phyloP scores from a whole-genome alignment of 2,888 invertebrate genomes.

The Rhaphigaster nebulosa region DNA sequence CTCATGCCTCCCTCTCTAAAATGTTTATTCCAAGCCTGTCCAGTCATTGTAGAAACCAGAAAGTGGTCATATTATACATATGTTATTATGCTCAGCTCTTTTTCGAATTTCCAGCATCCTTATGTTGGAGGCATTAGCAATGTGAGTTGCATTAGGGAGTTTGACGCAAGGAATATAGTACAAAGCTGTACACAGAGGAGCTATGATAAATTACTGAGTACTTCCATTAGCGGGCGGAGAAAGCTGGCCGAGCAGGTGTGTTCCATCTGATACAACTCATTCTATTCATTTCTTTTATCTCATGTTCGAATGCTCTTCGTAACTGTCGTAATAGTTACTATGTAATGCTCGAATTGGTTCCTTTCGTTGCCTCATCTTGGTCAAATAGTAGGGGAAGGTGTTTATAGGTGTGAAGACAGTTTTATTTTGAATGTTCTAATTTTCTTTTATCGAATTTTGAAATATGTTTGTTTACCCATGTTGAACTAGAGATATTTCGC shows the following conservation, averaged over 20 bases:
- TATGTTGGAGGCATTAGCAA: not conserved
- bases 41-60: too few relatives aligned
- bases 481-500: too few relatives aligned
- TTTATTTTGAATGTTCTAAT: too few relatives aligned
- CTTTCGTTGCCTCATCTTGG: not conserved
- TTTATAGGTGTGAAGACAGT: too few relatives aligned
- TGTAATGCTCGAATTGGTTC: constrained; percentile 15
- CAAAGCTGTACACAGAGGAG: not conserved
- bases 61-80: too few relatives aligned
- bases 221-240: constrained; percentile 41
- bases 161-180: constrained; percentile 1
- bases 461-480: too few relatives aligned
- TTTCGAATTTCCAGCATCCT: not conserved
- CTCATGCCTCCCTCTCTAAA: too few relatives aligned
- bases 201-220: constrained; percentile 28
- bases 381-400: not conserved
- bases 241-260: not conserved
- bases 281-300: constrained; percentile 28
- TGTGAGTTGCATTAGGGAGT: not conserved
- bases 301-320: constrained; percentile 2
- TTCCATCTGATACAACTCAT: constrained; percentile 1
- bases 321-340: constrained; percentile 21
- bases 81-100: too few relatives aligned
- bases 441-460: too few relatives aligned
- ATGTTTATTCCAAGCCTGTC: too few relatives aligned